Percentiles rank a stretch among this genome's conserved stretches.
Evolutionary conservation across 2,797 vertebrate genomes (phyloP).

Genomic region (Rousettus madagascariensis): DNA sequence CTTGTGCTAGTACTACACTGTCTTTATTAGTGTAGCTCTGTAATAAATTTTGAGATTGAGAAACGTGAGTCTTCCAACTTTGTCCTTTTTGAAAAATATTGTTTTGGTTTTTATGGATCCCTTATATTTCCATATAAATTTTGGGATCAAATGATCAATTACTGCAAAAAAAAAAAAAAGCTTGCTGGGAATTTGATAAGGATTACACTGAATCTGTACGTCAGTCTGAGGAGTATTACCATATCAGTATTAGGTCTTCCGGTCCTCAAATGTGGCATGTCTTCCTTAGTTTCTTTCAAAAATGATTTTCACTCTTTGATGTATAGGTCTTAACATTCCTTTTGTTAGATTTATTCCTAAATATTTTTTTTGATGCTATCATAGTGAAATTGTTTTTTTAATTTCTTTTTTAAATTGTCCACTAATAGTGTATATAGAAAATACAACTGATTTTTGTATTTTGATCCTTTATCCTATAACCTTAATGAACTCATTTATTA

Average conservation of each 20-base stretch:
- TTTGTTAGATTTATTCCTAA: neutral
- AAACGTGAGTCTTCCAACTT: neutral
- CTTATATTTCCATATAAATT: conserved; percentile 8
- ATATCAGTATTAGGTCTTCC: neutral
- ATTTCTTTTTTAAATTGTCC: neutral
- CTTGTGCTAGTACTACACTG: neutral
- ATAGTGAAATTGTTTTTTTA: neutral
- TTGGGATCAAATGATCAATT: neutral
- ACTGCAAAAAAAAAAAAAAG: neutral
- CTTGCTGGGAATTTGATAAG: neutral
- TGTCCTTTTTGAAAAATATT: neutral
- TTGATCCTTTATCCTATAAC: neutral
- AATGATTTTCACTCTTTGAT: neutral
- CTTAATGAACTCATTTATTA: neutral
- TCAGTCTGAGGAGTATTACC: neutral
- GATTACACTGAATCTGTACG: neutral
- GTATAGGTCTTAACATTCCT: neutral
- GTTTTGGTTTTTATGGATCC: neutral
- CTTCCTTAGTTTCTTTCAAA: conserved; percentile 5
- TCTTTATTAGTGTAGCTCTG: neutral
- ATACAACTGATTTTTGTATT: neutral
- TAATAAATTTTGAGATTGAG: neutral
- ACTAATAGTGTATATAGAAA: neutral
- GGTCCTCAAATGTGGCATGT: neutral
- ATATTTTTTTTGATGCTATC: conserved; percentile 6